phyloP scores from a whole-genome alignment of 2,797 vertebrate genomes.

The Esox lucius region DNA sequence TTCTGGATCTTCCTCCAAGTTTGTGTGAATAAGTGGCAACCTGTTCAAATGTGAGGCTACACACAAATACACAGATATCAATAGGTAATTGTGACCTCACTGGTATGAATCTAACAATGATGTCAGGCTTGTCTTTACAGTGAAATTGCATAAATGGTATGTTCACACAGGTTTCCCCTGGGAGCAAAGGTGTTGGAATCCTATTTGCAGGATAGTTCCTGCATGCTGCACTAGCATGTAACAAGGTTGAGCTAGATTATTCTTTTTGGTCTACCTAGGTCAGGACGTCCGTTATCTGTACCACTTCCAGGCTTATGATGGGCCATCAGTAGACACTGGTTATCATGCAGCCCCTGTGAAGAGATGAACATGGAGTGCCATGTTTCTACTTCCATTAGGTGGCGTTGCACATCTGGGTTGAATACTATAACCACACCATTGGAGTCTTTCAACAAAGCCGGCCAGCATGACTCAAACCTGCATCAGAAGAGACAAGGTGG shows the following conservation, averaged over 20 bases:
- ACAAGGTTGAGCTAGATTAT: background rate
- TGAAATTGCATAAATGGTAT: background rate
- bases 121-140: background rate
- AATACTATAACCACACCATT: constrained; percentile 90
- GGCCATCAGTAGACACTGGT: constrained; percentile 89
- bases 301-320: constrained; percentile 90
- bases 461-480: constrained; percentile 97
- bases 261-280: constrained; percentile 76
- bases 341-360: constrained; percentile 83
- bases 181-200: background rate
- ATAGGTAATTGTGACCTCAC: background rate
- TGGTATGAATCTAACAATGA: background rate
- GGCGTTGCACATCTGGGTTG: constrained; percentile 87
- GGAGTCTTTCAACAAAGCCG: constrained; percentile 89
- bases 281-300: constrained; percentile 65
- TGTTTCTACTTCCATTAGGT: constrained; percentile 88
- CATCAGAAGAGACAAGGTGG: constrained; percentile 4
- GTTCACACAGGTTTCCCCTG: background rate
- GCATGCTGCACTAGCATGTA: background rate
- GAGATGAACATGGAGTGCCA: constrained; percentile 90
- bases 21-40: constrained; percentile 85
- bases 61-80: constrained; percentile 18
- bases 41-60: constrained; percentile 84
- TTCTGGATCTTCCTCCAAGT: constrained; percentile 93
- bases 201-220: background rate